Evolutionary conservation across 2,797 vertebrate genomes (phyloP), one percentile per base, ranked within the genome.

Genomic region (Poeciliopsis turneri): DNA sequence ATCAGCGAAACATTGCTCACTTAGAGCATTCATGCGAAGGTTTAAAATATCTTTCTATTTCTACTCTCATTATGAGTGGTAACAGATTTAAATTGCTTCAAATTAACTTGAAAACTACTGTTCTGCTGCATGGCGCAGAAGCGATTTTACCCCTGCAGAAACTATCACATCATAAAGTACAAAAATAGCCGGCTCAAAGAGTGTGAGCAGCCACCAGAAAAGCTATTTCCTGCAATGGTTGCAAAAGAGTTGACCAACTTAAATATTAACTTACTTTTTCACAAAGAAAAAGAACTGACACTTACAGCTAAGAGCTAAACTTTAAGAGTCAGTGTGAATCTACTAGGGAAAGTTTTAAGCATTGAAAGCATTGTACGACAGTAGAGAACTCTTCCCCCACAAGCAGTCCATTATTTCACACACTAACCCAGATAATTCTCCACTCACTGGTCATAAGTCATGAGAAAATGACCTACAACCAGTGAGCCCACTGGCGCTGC

Each of bases 391-490:
- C 23, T 47, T 9, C 36, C 64, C 36, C 64, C 36, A 10, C 36
- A 41, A 68, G 64, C 64, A 68, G 64, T 68, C 36, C 64, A 41
- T 41, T 68, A 68, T 68, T 68, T 68, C 64, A 68, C 64, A 68
- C 64, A 41, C 64, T 68, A 68, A 68, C 64, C 64, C 36, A 68
- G 36, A 68, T 68, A 25, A 68, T 41, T 41, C 36, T 11, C 64
- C 36, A 68, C 36, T 41, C 64, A 41, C 64, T 41, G 64, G 36
- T 41, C 64, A 68, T 68, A 68, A 39, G 20, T 68, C 64, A 68
- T 25, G 64, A 68, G 36, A 25, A 68, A 68, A 41, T 68, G 64
- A 41, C 64, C 20, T 68, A 68, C 36, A 68, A 25, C 64, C 20
- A 68, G 36, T 41, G 20, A 68, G 64, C 64, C 36, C 64, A 41